Evolutionary conservation across 2,113 vertebrate genomes (phyloP), one percentile per base, ranked within the genome.

Genomic region (Tetrax tetrax): DNA sequence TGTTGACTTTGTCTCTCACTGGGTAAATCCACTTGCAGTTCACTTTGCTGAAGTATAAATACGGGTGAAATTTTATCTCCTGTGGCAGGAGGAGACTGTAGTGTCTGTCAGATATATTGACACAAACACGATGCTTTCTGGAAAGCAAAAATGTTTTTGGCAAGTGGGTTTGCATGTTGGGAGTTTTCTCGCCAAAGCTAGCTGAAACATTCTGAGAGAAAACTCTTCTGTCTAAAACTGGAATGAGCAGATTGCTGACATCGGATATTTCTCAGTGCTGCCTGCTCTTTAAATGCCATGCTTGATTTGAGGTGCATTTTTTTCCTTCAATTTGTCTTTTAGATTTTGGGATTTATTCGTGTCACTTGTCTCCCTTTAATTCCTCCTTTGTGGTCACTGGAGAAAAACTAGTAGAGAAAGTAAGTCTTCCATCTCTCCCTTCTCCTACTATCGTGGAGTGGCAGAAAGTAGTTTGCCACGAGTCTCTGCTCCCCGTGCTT

Each of bases 201-300:
- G 50, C 35, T 77, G 92, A 78, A 91, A 81, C 0, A 2, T 20
- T 91, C 60, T 84, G 75, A 80, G 54, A 71, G 66, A 77, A 88
- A 96, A 66, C 56, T 61, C 65, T 72, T 75, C 50, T 45, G 37
- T 74, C 35, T 83, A 63, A 71, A 90, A 54, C 38, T 70, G 60
- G 64, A 90, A 51, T 70, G 59, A 95, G 83, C 94, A 91, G 87
- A 89, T 71, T 96, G 88, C 85, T 95, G 92, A 93, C 90, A 86
- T 74, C 71, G 83, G 81, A 68, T 66, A 43, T 77, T 95, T 92
- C 84, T 64, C 43, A 8, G 56, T 51, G 65, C 91, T 96, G 93
- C 75, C 60, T 81, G 91, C 81, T 93, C 83, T 90, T 27, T 51
- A 54, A 81, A 81, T 27, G 78, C 65, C 75, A 1, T 71, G 48